phyloP scores from a whole-genome alignment of 2,797 vertebrate genomes.

The Lepus oiostolus region DNA sequence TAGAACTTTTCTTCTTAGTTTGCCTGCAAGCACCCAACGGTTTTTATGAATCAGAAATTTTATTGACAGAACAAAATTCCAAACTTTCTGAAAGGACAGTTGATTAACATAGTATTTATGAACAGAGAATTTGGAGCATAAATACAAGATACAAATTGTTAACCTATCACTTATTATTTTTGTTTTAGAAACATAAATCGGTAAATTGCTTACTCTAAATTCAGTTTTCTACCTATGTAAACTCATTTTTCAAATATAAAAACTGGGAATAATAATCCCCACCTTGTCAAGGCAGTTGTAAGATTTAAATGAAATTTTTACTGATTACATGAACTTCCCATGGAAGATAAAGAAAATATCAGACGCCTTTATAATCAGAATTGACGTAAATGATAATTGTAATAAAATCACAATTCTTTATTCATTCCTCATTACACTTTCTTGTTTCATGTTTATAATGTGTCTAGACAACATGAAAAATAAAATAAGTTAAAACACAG shows the following conservation, averaged over 20 bases:
- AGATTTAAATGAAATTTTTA: slow-evolving; percentile 60
- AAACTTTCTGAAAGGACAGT: slow-evolving; percentile 41
- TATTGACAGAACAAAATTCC: neutral
- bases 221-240: neutral
- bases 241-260: neutral
- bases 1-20: slow-evolving; percentile 33
- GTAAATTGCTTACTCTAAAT: slow-evolving; percentile 37
- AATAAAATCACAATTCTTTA: slow-evolving; percentile 7
- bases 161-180: neutral
- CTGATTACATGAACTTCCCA: neutral
- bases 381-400: neutral
- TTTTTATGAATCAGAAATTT: slow-evolving; percentile 30
- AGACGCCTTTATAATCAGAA: slow-evolving; percentile 36
- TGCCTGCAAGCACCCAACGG: neutral
- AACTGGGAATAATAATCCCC: slow-evolving; percentile 1
- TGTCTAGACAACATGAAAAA: slow-evolving; percentile 17
- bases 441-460: neutral
- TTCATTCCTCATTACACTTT: neutral
- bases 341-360: neutral
- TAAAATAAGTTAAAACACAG: slow-evolving; percentile 20
- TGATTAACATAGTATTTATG: neutral
- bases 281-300: neutral
- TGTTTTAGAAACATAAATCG: neutral
- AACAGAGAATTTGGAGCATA: neutral
- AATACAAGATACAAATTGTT: neutral